phyloP scores from a whole-genome alignment of 2,888 invertebrate genomes.

The Pecten maximus region DNA sequence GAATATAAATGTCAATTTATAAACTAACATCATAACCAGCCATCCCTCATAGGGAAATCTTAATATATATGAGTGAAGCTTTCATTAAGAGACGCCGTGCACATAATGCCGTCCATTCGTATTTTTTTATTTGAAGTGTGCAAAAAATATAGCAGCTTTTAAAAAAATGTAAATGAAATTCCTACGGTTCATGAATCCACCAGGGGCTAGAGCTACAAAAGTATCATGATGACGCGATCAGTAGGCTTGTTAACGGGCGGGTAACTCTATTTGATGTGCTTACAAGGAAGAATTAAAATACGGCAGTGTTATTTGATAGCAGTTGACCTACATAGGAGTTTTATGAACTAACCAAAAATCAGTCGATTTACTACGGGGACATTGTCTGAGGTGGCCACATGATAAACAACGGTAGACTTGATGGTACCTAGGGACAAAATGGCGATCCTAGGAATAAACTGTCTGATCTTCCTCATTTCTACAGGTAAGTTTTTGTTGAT shows the following conservation, averaged over 20 bases:
- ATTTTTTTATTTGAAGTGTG: too few species aligned
- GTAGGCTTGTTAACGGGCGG: not conserved
- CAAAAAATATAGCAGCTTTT: too few species aligned
- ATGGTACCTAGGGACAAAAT: not conserved
- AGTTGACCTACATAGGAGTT: not conserved
- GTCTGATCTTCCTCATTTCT: not conserved
- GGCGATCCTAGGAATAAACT: not conserved
- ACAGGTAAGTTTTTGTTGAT: not conserved
- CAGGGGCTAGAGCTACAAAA: not conserved
- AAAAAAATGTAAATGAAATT: not conserved
- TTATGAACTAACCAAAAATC: conserved; percentile 11
- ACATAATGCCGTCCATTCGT: too few species aligned
- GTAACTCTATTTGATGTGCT: not conserved
- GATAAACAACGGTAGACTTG: not conserved
- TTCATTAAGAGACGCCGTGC: too few species aligned
- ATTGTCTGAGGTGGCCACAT: not conserved
- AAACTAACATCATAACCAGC: too few species aligned
- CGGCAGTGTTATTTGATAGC: not conserved
- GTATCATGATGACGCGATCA: not conserved
- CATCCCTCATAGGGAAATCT: too few species aligned
- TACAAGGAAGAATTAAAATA: conserved; percentile 27
- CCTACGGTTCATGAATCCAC: not conserved
- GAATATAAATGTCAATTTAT: too few species aligned
- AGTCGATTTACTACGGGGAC: not conserved
- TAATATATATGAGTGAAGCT: too few species aligned